Evolutionary conservation across 1,140 invertebrate species (phyloP).

Genomic region (Halesus radiatus): DNA sequence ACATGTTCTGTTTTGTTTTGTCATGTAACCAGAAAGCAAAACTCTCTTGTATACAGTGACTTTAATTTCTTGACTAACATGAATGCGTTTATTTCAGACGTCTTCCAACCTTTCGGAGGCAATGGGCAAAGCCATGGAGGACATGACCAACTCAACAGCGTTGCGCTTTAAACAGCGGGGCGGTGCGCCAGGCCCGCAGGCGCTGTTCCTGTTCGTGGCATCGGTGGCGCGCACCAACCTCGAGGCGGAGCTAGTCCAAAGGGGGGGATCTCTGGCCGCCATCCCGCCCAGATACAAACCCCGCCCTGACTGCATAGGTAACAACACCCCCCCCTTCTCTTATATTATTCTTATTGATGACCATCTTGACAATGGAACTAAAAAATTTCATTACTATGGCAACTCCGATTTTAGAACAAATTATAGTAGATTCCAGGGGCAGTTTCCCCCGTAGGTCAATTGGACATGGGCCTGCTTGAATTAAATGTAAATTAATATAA

Average conservation of each 20-base stretch:
- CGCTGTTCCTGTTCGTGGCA: constrained; percentile 89
- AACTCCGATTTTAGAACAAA: no score
- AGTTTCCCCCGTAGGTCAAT: no score
- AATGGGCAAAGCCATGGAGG: constrained; percentile 92
- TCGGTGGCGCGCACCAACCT: constrained; percentile 94
- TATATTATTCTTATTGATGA: not conserved
- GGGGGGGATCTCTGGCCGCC: constrained; percentile 82
- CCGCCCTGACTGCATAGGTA: constrained; percentile 86
- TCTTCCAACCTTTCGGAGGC: constrained; percentile 77
- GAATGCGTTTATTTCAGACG: no score
- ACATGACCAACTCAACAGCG: constrained; percentile 87
- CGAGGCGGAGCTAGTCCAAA: constrained; percentile 91
- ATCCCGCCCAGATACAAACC: constrained; percentile 76
- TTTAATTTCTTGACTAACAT: no score
- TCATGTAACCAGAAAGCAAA: no score
- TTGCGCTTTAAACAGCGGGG: constrained; percentile 68
- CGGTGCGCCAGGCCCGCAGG: constrained; percentile 77
- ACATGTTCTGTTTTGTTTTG: no score
- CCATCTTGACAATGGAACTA: no score
- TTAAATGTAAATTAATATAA: no score
- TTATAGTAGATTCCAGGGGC: no score
- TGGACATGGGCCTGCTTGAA: no score
- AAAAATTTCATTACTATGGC: no score
- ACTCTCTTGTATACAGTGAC: no score
- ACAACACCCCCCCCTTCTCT: not conserved